Evolutionary conservation across 2,797 vertebrate genomes (phyloP).

Genomic region (Macropus fuliginosus): DNA sequence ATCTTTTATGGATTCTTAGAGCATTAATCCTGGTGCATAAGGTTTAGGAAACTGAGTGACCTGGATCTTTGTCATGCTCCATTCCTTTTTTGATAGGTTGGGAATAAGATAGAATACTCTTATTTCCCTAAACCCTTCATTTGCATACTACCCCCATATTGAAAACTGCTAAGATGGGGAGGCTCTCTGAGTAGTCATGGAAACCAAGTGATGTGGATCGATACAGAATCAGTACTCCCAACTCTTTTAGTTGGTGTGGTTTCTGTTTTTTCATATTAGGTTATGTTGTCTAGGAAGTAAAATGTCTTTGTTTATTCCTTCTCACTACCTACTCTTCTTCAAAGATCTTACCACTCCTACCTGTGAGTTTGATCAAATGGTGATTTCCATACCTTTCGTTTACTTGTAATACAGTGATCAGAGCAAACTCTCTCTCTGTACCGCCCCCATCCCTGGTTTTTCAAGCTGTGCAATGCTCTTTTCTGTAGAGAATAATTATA

Average conservation of each 20-base stretch:
- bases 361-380: background rate
- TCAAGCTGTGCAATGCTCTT: slow-evolving; percentile 45
- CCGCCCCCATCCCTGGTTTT: background rate
- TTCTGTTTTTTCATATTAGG: background rate
- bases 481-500: slow-evolving; percentile 58
- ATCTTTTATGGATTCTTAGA: background rate
- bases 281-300: background rate
- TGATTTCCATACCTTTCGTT: slow-evolving; percentile 37
- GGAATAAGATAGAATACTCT: background rate
- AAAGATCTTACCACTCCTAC: background rate
- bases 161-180: background rate
- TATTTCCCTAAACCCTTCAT: background rate
- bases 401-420: slow-evolving; percentile 43
- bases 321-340: background rate
- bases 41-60: background rate
- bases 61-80: background rate
- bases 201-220: background rate
- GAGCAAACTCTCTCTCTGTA: slow-evolving; percentile 61
- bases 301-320: background rate
- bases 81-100: background rate
- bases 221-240: background rate
- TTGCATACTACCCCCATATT: background rate
- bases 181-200: background rate
- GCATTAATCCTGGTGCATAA: background rate
- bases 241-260: background rate